phyloP scores from a whole-genome alignment of 2,113 vertebrate species.

The Corythoichthys intestinalis region DNA sequence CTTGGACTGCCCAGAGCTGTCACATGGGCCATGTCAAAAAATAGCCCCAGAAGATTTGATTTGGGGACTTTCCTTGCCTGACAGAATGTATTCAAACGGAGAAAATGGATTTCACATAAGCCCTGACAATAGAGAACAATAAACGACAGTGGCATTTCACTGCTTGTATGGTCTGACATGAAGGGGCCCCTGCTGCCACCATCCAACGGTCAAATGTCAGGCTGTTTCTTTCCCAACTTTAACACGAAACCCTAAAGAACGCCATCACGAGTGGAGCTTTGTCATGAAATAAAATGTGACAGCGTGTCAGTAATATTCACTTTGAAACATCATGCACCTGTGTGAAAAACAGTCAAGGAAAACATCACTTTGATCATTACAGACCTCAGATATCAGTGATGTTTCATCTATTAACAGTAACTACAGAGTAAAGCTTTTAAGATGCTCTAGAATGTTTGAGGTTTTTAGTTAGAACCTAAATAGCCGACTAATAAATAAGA shows the following conservation, averaged over 20 bases:
- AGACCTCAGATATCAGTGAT: neutral
- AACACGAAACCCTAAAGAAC: constrained; percentile 7
- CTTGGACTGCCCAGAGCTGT: constrained; percentile 25
- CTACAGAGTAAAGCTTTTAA: too few species aligned
- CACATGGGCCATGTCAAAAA: constrained; percentile 54
- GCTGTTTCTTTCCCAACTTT: constrained; percentile 11
- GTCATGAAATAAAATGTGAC: neutral
- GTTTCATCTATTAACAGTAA: neutral
- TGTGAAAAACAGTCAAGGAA: neutral
- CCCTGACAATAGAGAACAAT: constrained; percentile 51
- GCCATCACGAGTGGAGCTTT: neutral
- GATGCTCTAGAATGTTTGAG: neutral
- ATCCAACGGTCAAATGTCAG: constrained; percentile 49
- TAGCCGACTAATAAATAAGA: neutral
- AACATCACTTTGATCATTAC: neutral
- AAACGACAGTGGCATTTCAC: constrained; percentile 58
- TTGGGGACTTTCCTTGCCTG: constrained; percentile 47
- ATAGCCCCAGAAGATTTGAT: constrained; percentile 39
- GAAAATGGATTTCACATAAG: constrained; percentile 61
- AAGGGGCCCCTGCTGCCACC: constrained; percentile 34
- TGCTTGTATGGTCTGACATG: constrained; percentile 37
- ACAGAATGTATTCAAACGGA: constrained; percentile 60
- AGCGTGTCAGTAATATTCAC: constrained; percentile 1
- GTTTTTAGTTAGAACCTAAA: neutral
- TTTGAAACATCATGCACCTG: neutral